A percentile compares a stretch with the other conserved stretches of the same genome.
Evolutionary conservation across 2,797 vertebrate species (phyloP).

Genomic region (Acropternis orthonyx): DNA sequence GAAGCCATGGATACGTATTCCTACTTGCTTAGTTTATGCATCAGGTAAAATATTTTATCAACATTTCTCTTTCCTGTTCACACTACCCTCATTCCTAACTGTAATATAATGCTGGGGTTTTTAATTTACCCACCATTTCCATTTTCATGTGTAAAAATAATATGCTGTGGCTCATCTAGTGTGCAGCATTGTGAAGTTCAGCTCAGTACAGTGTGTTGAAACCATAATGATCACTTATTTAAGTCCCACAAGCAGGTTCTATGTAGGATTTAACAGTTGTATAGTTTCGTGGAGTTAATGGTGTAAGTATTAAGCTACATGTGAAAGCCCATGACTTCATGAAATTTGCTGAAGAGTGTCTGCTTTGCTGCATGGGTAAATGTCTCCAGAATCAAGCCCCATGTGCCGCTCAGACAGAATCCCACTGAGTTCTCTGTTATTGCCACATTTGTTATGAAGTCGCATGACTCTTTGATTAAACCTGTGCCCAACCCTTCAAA

Average conservation of each 20-base stretch:
- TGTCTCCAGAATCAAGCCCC: background rate
- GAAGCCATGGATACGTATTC: slow-evolving; percentile 85
- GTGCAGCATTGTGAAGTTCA: background rate
- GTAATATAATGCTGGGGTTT: background rate
- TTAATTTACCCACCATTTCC: background rate
- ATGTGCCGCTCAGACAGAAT: background rate
- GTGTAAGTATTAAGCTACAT: background rate
- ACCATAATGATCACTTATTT: background rate
- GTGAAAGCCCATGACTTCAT: background rate
- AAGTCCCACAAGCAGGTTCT: background rate
- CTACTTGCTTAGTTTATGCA: slow-evolving; percentile 85
- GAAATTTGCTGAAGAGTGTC: background rate
- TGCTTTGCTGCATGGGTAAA: background rate
- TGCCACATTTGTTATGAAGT: background rate
- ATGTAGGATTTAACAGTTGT: background rate
- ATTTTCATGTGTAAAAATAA: background rate
- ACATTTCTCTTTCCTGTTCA: background rate
- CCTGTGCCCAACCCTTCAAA: background rate
- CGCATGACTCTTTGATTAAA: background rate
- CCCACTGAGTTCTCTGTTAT: background rate
- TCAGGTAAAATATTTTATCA: slow-evolving; percentile 82
- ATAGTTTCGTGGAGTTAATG: background rate
- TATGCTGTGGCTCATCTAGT: background rate
- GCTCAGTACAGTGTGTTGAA: background rate
- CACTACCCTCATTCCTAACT: background rate